Evolutionary conservation across 37 sponge, comb jelly and placozoan genomes (phyloP).

Genomic region (Beroe ovata): DNA sequence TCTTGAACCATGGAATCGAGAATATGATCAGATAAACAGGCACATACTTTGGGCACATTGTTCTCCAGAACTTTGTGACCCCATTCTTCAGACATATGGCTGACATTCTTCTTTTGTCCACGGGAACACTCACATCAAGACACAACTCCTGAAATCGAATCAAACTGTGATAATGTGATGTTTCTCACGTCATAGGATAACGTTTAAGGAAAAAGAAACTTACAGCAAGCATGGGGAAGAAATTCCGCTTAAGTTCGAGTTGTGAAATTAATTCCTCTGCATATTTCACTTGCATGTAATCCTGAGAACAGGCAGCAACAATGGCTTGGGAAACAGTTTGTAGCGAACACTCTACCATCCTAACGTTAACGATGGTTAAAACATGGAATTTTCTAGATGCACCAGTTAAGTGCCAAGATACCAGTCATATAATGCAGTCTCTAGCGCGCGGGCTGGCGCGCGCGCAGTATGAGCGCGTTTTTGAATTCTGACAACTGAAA

Average conservation of each 20-base stretch:
- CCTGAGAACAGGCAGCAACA: constrained; percentile 15
- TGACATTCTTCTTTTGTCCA: constrained; percentile 10
- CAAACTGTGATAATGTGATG: background rate
- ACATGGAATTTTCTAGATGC: too few relatives aligned
- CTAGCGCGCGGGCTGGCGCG: too few relatives aligned
- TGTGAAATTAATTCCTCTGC: constrained; percentile 1
- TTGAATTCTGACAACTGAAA: too few relatives aligned
- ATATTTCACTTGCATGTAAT: constrained; percentile 24
- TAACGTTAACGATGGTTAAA: too few relatives aligned
- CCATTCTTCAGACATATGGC: constrained; percentile 62
- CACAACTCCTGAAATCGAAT: constrained; percentile 19
- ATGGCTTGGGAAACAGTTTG: background rate
- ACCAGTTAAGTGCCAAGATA: too few relatives aligned
- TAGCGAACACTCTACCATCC: constrained; percentile 4
- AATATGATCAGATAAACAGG: too few relatives aligned
- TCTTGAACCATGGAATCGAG: too few relatives aligned
- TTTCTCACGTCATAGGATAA: background rate
- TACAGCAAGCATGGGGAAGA: constrained; percentile 44
- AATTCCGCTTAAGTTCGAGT: background rate
- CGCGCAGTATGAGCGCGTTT: too few relatives aligned
- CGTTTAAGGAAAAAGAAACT: background rate
- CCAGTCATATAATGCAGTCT: too few relatives aligned
- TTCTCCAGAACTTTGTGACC: constrained; percentile 61
- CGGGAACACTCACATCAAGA: background rate
- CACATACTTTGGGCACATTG: constrained; percentile 35